phyloP scores from a whole-genome alignment of 2,113 vertebrate genomes.

The Pavo muticus region DNA sequence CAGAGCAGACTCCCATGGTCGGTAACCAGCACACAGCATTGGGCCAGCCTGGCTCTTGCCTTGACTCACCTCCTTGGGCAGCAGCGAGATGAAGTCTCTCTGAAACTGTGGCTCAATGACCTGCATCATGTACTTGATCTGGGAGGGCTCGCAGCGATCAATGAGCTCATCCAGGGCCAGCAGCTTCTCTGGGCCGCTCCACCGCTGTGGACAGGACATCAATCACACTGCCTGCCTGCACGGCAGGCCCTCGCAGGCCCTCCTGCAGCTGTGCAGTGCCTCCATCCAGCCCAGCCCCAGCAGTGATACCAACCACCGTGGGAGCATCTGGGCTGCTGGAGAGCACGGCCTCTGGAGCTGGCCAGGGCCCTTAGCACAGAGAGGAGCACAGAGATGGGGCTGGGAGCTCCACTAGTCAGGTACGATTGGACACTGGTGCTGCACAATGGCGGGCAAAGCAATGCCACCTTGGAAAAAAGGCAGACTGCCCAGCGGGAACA shows the following conservation, averaged over 20 bases:
- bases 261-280: accelerated
- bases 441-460: accelerated
- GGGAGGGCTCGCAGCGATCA: constrained; percentile 69
- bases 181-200: constrained; percentile 72
- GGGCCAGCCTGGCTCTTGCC: too few relatives aligned
- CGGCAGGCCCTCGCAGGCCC: background rate
- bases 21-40: background rate
- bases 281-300: background rate
- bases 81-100: constrained; percentile 74
- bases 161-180: constrained; percentile 76
- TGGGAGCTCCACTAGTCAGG: accelerated
- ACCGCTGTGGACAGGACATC: constrained; percentile 8
- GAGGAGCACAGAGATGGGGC: background rate
- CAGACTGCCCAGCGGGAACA: background rate
- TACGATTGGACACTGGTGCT: accelerated
- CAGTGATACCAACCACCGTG: background rate
- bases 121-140: constrained; percentile 79
- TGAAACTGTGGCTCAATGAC: constrained; percentile 78
- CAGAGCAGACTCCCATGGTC: accelerated
- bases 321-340: too few relatives aligned
- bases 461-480: accelerated
- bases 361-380: background rate
- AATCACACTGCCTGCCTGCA: accelerated
- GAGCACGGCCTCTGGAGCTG: background rate
- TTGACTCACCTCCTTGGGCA: constrained; percentile 74